phyloP scores from a whole-genome alignment of 92 coral and sea anemone genomes.

The Siderastrea radians region DNA sequence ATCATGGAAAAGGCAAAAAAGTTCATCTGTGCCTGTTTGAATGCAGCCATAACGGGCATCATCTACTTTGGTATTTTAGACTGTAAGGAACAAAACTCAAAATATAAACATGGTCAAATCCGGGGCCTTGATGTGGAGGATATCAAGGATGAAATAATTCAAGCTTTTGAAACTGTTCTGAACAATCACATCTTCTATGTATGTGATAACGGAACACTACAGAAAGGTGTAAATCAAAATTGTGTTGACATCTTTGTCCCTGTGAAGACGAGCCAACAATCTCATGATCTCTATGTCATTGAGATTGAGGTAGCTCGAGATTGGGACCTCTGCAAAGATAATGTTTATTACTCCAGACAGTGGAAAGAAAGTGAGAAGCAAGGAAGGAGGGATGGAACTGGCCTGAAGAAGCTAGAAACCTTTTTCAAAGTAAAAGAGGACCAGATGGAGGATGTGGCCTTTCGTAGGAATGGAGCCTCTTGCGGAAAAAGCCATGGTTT shows the following conservation, averaged over 20 bases:
- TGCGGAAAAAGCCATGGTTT: too few relatives aligned
- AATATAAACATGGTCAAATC: constrained; percentile 65
- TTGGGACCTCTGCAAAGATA: constrained; percentile 68
- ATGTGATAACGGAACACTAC: constrained; percentile 54
- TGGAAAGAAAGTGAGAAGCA: constrained; percentile 57
- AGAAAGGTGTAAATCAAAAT: constrained; percentile 63
- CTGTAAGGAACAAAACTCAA: constrained; percentile 36
- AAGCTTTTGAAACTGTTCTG: constrained; percentile 62
- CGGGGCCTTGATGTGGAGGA: constrained; percentile 68
- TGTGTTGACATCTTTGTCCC: constrained; percentile 61
- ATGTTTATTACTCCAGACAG: constrained; percentile 46
- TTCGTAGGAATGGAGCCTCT: too few relatives aligned
- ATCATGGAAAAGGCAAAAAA: constrained; percentile 73
- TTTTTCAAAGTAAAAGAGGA: too few relatives aligned
- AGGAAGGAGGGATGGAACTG: too few relatives aligned
- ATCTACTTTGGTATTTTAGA: constrained; percentile 74
- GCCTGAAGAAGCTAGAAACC: too few relatives aligned
- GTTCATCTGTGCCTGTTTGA: constrained; percentile 72
- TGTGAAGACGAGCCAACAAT: constrained; percentile 19
- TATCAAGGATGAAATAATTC: constrained; percentile 56
- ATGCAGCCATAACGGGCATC: constrained; percentile 55
- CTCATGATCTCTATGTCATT: constrained; percentile 47
- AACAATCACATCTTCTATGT: constrained; percentile 71
- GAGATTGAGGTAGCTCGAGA: constrained; percentile 73
- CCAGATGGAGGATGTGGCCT: too few relatives aligned